Percentiles rank a stretch among this genome's conserved stretches.
Conservation (phyloP, 2,113 vertebrate species). For the Tachysurus vachellii region DNA sequence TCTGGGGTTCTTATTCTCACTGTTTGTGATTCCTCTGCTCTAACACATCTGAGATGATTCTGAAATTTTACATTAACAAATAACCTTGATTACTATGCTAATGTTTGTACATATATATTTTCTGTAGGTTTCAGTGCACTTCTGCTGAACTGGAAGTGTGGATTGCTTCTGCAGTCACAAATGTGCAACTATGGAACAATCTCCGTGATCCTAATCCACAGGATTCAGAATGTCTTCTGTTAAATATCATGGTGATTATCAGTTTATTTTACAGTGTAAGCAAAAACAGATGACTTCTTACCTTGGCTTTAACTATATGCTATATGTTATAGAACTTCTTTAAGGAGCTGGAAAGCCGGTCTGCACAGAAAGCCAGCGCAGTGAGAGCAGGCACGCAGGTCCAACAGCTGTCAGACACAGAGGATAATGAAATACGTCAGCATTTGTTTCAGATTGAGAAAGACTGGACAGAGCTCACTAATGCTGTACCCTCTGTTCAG, state of each 20-base stretch:
- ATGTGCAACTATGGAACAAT: slow-evolving; percentile 76
- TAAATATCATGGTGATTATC: slow-evolving; percentile 78
- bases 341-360: slow-evolving; percentile 78
- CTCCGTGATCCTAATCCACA: slow-evolving; percentile 71
- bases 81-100: slow-evolving; percentile 13
- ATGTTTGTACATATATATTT: slow-evolving; percentile 40
- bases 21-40: neutral
- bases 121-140: slow-evolving; percentile 79
- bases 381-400: slow-evolving; percentile 75
- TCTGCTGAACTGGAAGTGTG: slow-evolving; percentile 74
- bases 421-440: slow-evolving; percentile 71
- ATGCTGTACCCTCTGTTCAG: slow-evolving; percentile 77
- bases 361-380: slow-evolving; percentile 74
- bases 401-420: slow-evolving; percentile 76
- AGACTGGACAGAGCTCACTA: slow-evolving; percentile 78
- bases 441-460: slow-evolving; percentile 78
- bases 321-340: slow-evolving; percentile 75
- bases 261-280: neutral
- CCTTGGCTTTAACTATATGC: neutral
- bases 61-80: neutral
- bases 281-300: neutral
- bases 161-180: slow-evolving; percentile 76
- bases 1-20: neutral
- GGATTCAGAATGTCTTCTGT: slow-evolving; percentile 70
- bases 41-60: neutral